Evolutionary conservation across 2,888 invertebrate genomes (phyloP).

Genomic region (Drosophila formosana): DNA sequence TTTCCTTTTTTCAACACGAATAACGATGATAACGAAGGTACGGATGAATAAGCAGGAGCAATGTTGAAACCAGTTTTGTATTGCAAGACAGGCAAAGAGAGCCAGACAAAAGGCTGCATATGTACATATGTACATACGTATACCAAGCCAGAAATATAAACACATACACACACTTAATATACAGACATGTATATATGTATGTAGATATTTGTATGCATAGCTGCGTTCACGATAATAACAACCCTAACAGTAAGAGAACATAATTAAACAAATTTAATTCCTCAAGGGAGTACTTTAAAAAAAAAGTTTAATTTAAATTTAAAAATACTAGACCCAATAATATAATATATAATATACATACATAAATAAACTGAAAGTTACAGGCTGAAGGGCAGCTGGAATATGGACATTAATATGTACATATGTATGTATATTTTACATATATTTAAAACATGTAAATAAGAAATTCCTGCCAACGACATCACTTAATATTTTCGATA

Average conservation of each 20-base stretch:
- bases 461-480: no score
- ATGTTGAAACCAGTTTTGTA: slow-evolving; percentile 64
- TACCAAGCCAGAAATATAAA: slow-evolving; percentile 19
- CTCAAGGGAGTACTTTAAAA: not conserved
- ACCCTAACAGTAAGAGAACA: not conserved
- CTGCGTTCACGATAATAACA: slow-evolving; percentile 3
- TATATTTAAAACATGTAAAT: no score
- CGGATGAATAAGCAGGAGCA: slow-evolving; percentile 53
- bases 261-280: not conserved
- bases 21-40: slow-evolving; percentile 19
- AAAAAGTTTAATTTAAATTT: not conserved
- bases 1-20: slow-evolving; percentile 66
- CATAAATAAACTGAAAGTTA: no score
- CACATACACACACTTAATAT: slow-evolving; percentile 12
- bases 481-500: no score
- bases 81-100: slow-evolving; percentile 55
- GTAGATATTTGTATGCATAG: not conserved
- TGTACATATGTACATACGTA: not conserved
- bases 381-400: no score
- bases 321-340: not conserved
- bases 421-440: not conserved
- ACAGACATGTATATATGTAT: slow-evolving; percentile 6
- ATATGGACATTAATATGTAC: not conserved
- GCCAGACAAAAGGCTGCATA: slow-evolving; percentile 51
- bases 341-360: no score